Evolutionary conservation across 2,113 vertebrate genomes (phyloP).

Genomic region (Nycticorax nycticorax): DNA sequence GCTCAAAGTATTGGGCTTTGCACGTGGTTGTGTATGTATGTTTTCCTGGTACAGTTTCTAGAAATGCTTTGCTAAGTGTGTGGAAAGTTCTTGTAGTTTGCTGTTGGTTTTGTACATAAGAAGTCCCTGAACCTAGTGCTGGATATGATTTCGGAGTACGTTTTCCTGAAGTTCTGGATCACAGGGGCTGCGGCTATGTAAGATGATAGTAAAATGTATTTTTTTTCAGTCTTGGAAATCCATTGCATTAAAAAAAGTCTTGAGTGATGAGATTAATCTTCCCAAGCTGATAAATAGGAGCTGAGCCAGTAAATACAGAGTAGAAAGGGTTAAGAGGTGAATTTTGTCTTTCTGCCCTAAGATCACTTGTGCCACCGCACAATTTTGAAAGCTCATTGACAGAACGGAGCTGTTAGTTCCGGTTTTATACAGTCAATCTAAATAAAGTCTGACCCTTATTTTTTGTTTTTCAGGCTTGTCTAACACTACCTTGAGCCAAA

Average conservation of each 20-base stretch:
- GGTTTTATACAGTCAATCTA: background rate
- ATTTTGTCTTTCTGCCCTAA: background rate
- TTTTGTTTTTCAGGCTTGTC: slow-evolving; percentile 18
- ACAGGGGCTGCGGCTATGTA: background rate
- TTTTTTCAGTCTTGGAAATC: background rate
- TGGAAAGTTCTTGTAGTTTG: background rate
- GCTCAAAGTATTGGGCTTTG: background rate
- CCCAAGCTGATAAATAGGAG: background rate
- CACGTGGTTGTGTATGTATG: background rate
- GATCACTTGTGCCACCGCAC: background rate
- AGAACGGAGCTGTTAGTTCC: background rate
- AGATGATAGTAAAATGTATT: background rate
- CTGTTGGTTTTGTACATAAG: background rate
- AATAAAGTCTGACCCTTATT: background rate
- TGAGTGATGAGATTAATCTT: background rate
- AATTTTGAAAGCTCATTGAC: background rate
- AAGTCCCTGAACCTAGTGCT: background rate
- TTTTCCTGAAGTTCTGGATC: background rate
- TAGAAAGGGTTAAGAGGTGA: background rate
- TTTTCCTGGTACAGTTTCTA: background rate
- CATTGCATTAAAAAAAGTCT: background rate
- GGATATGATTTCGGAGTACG: background rate
- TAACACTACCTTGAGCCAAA: background rate
- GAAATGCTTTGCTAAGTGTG: background rate
- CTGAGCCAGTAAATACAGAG: background rate